A percentile compares a stretch with the other conserved stretches of the same genome.
Conservation (phyloP, 2,113 vertebrate genomes). For the Parus major region DNA sequence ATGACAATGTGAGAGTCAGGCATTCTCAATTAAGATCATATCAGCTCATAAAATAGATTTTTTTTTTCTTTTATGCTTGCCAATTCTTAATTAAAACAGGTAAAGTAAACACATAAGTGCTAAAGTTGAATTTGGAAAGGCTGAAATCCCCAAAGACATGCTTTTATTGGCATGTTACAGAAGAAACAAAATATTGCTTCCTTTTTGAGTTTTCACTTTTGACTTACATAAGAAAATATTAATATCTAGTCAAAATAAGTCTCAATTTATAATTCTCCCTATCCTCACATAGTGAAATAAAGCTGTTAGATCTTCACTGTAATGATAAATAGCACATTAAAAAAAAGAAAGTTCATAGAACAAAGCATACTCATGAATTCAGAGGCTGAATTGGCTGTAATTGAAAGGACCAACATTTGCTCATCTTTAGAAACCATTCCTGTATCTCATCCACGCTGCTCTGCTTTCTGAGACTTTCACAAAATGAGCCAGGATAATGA, state of each 20-base stretch:
- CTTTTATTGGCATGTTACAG: neutral
- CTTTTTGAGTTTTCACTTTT: neutral
- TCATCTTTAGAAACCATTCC: neutral
- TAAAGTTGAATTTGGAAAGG: conserved; percentile 28
- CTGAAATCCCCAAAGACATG: conserved; percentile 3
- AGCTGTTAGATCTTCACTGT: neutral
- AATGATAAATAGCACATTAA: neutral
- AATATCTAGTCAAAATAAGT: conserved; percentile 1
- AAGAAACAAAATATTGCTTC: conserved; percentile 21
- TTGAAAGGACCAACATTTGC: neutral
- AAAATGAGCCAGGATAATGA: neutral
- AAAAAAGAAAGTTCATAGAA: neutral
- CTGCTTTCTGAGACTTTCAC: neutral
- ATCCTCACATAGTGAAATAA: neutral
- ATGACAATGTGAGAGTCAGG: neutral
- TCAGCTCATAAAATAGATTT: neutral
- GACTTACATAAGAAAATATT: neutral
- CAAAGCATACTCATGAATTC: neutral
- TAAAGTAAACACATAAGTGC: neutral
- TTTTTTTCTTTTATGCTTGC: conserved; percentile 2
- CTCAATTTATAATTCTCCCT: neutral
- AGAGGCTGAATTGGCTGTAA: neutral
- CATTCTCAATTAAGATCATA: conserved; percentile 49
- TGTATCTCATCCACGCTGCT: neutral
- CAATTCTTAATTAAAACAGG: conserved; percentile 57